Percentiles rank a stretch among this genome's conserved stretches.
These are phyloP conservation scores for Hirudo medicinalis DNA, from an alignment of 1,140 invertebrate genomes.

Conservation along the genomic window DNA sequence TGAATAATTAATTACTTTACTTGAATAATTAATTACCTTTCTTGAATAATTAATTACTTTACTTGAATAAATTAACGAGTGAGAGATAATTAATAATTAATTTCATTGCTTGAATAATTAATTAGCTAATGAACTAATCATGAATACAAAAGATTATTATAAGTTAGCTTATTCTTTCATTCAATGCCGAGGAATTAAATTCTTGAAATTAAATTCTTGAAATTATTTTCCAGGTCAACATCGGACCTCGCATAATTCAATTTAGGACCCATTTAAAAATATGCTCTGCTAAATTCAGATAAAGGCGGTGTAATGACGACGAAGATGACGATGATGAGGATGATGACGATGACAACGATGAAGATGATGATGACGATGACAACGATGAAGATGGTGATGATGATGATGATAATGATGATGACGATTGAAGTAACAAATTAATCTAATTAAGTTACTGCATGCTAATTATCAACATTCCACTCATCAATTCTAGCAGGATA, in stretches of 20 bases:
- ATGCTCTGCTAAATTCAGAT: neutral
- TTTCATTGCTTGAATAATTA: too few relatives aligned
- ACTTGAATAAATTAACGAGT: too few relatives aligned
- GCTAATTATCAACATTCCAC: neutral
- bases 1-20: too few relatives aligned
- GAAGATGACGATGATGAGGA: neutral
- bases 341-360: neutral
- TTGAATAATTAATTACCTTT: too few relatives aligned
- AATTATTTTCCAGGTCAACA: conserved; percentile 2
- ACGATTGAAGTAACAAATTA: neutral
- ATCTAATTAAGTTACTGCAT: neutral
- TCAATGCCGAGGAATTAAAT: too few relatives aligned
- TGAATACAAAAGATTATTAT: too few relatives aligned
- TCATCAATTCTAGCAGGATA: too few relatives aligned
- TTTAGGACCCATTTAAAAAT: neutral
- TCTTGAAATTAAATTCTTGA: neutral
- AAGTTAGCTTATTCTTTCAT: too few relatives aligned
- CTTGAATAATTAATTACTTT: too few relatives aligned
- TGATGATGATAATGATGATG: neutral
- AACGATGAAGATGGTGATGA: neutral
- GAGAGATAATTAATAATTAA: too few relatives aligned
- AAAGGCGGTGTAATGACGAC: neutral
- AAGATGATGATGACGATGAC: neutral
- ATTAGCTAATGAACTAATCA: too few relatives aligned
- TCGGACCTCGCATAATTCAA: neutral